Evolutionary conservation across 2,888 invertebrate species (phyloP).

Genomic region (Hypercompe scribonia): DNA sequence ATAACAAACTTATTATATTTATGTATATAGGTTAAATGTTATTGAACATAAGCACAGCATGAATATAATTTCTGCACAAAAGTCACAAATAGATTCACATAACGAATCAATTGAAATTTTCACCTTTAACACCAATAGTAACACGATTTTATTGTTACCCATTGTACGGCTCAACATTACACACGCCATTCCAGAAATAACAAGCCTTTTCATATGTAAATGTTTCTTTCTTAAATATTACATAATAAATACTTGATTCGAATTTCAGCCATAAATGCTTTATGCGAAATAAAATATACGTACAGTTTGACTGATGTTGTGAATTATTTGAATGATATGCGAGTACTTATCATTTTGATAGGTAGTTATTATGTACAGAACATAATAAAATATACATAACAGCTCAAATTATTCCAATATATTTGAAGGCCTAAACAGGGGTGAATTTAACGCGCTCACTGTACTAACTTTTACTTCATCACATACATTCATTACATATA

Average conservation of each 20-base stretch:
- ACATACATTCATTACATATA: too few relatives aligned
- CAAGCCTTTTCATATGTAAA: slow-evolving; percentile 48
- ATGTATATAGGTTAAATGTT: background rate
- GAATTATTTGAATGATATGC: background rate
- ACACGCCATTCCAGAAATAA: slow-evolving; percentile 26
- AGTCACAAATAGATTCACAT: background rate
- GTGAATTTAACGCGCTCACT: too few relatives aligned
- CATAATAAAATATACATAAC: too few relatives aligned
- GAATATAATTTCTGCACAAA: background rate
- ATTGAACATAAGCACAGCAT: background rate
- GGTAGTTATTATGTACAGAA: too few relatives aligned
- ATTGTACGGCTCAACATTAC: background rate
- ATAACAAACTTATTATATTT: too few relatives aligned
- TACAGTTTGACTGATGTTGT: background rate
- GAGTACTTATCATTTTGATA: too few relatives aligned
- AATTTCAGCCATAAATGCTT: slow-evolving; percentile 14
- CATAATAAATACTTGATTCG: slow-evolving; percentile 22
- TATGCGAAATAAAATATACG: background rate
- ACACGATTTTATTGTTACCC: slow-evolving; percentile 4
- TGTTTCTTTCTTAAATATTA: slow-evolving; percentile 35
- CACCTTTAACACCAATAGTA: slow-evolving; percentile 2
- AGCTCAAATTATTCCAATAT: too few relatives aligned
- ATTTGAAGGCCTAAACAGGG: too few relatives aligned
- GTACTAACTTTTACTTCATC: too few relatives aligned
- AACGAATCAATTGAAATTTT: slow-evolving; percentile 6